phyloP scores from a whole-genome alignment of 2,113 vertebrate species.

The Scortum barcoo region DNA sequence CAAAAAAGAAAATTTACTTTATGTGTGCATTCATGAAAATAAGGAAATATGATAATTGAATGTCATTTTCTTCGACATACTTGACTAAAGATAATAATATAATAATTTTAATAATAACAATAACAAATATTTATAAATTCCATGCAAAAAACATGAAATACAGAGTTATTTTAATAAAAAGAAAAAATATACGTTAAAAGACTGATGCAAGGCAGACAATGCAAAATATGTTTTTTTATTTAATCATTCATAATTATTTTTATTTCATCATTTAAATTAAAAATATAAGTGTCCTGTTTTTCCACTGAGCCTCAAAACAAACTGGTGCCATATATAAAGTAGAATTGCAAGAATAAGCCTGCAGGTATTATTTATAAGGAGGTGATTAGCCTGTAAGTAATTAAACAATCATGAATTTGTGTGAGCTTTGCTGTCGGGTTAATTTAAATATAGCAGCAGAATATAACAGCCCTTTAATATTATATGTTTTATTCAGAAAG shows the following conservation, averaged over 20 bases:
- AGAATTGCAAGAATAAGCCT: slow-evolving; percentile 10
- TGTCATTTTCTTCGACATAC: not conserved
- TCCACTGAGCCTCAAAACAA: slow-evolving; percentile 11
- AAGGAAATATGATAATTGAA: not conserved
- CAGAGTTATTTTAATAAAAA: not conserved
- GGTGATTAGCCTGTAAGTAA: slow-evolving; percentile 24
- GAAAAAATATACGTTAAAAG: not conserved
- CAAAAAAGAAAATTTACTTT: not conserved
- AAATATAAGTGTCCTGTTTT: too few species aligned
- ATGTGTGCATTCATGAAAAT: not conserved
- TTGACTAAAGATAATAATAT: not conserved
- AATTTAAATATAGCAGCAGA: not conserved
- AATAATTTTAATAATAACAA: not conserved
- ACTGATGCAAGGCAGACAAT: not conserved
- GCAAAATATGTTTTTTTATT: not conserved
- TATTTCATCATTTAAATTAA: not conserved
- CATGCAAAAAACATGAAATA: not conserved
- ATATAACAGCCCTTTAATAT: not conserved
- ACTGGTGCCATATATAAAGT: slow-evolving; percentile 19
- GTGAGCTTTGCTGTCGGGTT: not conserved
- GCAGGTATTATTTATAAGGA: slow-evolving; percentile 28
- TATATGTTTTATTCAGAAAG: not conserved
- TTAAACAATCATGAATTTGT: slow-evolving; percentile 25
- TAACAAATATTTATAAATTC: not conserved
- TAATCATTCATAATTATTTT: not conserved